Percentiles rank a stretch among this genome's conserved stretches.
Conservation (phyloP, 2,888 invertebrate genomes). For the Peribatodes rhomboidaria region DNA sequence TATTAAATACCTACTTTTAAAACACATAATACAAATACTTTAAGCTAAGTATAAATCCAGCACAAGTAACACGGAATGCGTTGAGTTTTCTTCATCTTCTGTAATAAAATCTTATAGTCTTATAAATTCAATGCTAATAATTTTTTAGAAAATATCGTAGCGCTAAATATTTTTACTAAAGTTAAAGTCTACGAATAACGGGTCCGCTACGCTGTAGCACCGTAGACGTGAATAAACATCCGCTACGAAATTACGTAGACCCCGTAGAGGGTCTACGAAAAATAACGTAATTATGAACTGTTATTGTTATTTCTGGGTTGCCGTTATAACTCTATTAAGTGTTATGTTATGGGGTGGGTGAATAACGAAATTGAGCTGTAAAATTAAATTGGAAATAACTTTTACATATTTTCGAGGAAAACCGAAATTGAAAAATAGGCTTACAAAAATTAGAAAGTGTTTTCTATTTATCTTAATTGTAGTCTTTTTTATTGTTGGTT, state of each 20-base stretch:
- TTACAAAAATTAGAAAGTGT: no score
- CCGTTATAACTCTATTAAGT: constrained; percentile 17
- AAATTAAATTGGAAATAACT: not conserved
- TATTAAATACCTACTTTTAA: no score
- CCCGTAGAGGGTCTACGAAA: constrained; percentile 44
- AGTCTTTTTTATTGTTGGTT: no score
- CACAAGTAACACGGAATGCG: no score
- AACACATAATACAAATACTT: no score
- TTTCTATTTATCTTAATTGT: no score
- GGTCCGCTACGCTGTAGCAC: constrained; percentile 62
- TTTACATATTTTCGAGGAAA: not conserved
- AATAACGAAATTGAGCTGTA: not conserved
- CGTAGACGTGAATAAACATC: constrained; percentile 67
- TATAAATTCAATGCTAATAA: not conserved
- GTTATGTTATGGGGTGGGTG: not conserved
- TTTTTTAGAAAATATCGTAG: not conserved
- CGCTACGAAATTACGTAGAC: constrained; percentile 69
- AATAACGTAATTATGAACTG: constrained; percentile 32
- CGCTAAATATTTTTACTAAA: not conserved
- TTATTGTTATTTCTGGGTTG: constrained; percentile 24
- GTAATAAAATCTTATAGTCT: not conserved
- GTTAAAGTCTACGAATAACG: constrained; percentile 12
- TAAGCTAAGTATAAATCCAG: no score
- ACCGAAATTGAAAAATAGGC: not conserved
- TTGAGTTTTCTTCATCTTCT: no score